Base-by-base conservation (phyloP, 2,113 vertebrate species). In the Aphyosemion australe region DNA sequence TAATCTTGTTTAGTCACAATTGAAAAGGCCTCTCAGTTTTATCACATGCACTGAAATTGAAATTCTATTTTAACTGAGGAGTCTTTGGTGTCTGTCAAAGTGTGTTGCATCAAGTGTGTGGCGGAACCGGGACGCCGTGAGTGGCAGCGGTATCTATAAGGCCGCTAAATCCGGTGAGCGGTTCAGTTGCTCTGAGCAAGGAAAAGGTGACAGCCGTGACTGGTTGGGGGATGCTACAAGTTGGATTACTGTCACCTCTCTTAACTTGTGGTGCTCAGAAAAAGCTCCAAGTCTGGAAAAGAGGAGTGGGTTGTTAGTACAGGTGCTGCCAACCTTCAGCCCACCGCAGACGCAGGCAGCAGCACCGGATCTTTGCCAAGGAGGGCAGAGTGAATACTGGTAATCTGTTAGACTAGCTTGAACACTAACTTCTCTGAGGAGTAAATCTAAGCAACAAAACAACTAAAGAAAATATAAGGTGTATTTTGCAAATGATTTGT, bases 121-220 rank as follows among this genome's bases (percentile, higher is more conserved):
- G 76, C 16, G 46, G 63, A 82, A 78, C 78, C 67, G 6, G 53
- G 14, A 18, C 66, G 26, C 20, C 37, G 1, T 72, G 65, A 70
- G 65, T 61, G 60, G 64, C 62, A 63, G 64, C 34, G 42, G 73
- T 80, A 77, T 83, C 84, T 81, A 57, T 58, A 64, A 56, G 79
- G 49, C 80, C 76, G 42, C 61, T 83, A 76, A 83, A 80, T 84
- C 74, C 72, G 19, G 61, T 72, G 71, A 74, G 37, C n/a, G 16
- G 70, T 65, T 86, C 65, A 78, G 77, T 42, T 59, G 54, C 66
- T 78, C 56, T 49, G 61, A 61, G 79, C 8, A 21, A 74, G 83
- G 66, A 41, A 39, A 75, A 87, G 79, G 76, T 84, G 87, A 87
- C 81, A 90, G 78, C 76, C 76, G 42, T 78, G 85, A 88, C 83